Evolutionary conservation across 2,113 vertebrate genomes (phyloP).

Genomic region (Sylvia atricapilla): DNA sequence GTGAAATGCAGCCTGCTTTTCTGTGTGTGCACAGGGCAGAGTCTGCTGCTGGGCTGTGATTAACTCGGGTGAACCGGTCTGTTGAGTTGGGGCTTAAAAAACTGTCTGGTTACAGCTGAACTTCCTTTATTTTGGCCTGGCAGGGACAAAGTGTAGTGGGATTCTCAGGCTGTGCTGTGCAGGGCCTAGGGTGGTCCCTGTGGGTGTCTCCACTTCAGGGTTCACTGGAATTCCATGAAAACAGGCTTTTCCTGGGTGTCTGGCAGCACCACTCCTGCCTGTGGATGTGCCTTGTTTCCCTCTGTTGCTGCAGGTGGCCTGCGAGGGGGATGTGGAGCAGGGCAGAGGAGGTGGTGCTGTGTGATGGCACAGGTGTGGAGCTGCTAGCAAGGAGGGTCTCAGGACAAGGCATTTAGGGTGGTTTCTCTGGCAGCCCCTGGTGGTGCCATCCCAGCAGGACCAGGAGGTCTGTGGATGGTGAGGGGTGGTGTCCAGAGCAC

Average conservation of each 20-base stretch:
- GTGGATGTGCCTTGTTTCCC: neutral
- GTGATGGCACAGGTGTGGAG: accelerated
- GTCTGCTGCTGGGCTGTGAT: neutral
- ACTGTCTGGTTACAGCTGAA: neutral
- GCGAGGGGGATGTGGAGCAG: neutral
- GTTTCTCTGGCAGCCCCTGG: neutral
- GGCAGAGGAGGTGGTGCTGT: neutral
- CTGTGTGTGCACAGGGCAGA: neutral
- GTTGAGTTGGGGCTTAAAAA: neutral
- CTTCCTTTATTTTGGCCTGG: neutral
- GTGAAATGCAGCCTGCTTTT: neutral
- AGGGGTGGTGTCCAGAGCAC: neutral
- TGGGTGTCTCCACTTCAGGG: neutral
- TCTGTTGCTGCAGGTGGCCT: neutral
- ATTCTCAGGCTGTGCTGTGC: neutral
- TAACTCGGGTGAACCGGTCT: neutral
- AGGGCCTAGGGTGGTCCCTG: neutral
- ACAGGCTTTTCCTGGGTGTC: neutral
- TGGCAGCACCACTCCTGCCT: neutral
- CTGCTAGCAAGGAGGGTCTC: neutral
- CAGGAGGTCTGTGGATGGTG: neutral
- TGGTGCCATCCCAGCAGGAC: neutral
- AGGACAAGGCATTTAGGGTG: neutral
- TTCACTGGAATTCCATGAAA: neutral
- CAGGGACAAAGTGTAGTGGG: accelerated